phyloP scores from a whole-genome alignment of 2,888 invertebrate species.

The Drosophila putrida region DNA sequence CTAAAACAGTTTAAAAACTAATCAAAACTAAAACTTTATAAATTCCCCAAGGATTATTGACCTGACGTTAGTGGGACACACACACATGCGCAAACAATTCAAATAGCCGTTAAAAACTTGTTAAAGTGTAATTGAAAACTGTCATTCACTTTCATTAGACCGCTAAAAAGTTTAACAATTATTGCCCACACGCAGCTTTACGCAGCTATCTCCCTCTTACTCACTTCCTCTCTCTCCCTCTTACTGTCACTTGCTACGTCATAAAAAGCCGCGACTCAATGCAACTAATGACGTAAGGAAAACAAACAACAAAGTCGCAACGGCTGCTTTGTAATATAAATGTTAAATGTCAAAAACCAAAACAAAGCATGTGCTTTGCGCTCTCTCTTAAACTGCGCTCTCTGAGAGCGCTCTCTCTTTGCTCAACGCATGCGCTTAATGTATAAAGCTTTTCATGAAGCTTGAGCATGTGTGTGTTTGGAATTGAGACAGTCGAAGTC shows the following conservation, averaged over 20 bases:
- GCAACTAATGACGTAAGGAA: slow-evolving; percentile 48
- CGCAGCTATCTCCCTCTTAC: slow-evolving; percentile 10
- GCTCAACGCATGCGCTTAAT: slow-evolving; percentile 55
- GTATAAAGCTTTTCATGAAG: slow-evolving; percentile 48
- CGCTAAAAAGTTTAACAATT: slow-evolving; percentile 31
- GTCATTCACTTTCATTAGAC: slow-evolving; percentile 50
- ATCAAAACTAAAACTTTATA: too few relatives aligned
- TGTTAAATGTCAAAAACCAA: slow-evolving; percentile 57
- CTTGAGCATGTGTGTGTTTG: slow-evolving; percentile 51
- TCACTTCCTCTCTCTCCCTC: background rate
- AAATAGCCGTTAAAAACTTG: slow-evolving; percentile 4
- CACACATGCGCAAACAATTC: background rate
- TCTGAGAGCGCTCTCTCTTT: slow-evolving; percentile 1
- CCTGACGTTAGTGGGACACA: too few relatives aligned
- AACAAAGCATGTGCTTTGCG: slow-evolving; percentile 35
- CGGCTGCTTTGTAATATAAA: slow-evolving; percentile 17
- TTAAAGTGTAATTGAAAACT: slow-evolving; percentile 21
- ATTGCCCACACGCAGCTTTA: slow-evolving; percentile 26
- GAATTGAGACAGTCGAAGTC: slow-evolving; percentile 27
- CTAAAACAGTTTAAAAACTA: too few relatives aligned
- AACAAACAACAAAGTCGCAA: slow-evolving; percentile 3
- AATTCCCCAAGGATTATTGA: too few relatives aligned
- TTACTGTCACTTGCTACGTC: slow-evolving; percentile 41
- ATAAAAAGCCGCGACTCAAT: slow-evolving; percentile 23
- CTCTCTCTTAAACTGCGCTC: slow-evolving; percentile 7